These are phyloP conservation scores for Mustela erminea DNA, from an alignment of 2,797 vertebrate genomes.

Conservation along the genomic window DNA sequence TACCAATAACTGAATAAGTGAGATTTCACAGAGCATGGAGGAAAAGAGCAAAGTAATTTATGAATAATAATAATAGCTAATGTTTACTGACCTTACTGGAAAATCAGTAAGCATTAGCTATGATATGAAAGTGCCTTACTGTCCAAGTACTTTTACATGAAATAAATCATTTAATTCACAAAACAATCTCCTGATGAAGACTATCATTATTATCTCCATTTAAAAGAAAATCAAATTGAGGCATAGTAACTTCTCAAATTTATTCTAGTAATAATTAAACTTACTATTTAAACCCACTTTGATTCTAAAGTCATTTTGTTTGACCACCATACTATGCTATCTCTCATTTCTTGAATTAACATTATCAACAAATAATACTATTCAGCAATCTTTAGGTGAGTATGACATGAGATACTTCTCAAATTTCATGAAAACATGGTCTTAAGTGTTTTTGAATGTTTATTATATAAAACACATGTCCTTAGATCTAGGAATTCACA, in stretches of 20 bases:
- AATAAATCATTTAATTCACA: background rate
- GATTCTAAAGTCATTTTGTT: background rate
- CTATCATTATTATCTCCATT: background rate
- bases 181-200: background rate
- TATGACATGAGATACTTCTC: background rate
- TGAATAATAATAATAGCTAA: background rate
- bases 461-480: background rate
- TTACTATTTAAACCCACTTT: constrained; percentile 10
- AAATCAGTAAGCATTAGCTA: background rate
- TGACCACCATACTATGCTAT: background rate
- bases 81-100: background rate
- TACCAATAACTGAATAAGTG: background rate
- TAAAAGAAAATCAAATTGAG: constrained; percentile 40
- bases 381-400: background rate
- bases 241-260: background rate
- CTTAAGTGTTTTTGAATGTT: background rate
- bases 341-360: constrained; percentile 32
- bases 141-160: background rate
- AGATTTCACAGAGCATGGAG: background rate
- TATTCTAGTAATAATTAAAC: background rate
- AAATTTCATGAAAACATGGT: background rate
- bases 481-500: constrained; percentile 30
- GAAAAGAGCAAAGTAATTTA: background rate
- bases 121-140: background rate
- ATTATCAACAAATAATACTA: background rate